Evolutionary conservation across 2,888 invertebrate species (phyloP).

Genomic region (Metopia argyrocephala): DNA sequence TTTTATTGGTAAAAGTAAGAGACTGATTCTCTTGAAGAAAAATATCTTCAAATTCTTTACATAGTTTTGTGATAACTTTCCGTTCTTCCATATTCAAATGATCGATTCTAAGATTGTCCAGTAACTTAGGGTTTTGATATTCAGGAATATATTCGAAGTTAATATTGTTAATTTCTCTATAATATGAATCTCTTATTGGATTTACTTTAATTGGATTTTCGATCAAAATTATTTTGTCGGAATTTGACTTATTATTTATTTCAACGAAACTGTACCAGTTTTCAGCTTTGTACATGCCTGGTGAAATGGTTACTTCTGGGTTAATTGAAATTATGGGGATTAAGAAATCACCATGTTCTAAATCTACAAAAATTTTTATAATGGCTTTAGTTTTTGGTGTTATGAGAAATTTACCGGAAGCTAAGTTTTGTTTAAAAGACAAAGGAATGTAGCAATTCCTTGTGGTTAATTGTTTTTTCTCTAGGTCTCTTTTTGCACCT

Average conservation of each 20-base stretch:
- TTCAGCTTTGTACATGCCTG: slow-evolving; percentile 46
- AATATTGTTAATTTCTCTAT: neutral
- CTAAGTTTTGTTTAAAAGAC: neutral
- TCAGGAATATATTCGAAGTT: neutral
- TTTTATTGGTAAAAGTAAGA: slow-evolving; percentile 16
- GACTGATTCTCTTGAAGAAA: slow-evolving; percentile 15
- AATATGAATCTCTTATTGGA: neutral
- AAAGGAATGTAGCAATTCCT: neutral
- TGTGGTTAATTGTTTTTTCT: no score
- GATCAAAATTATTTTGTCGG: slow-evolving; percentile 28
- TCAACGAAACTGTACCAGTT: slow-evolving; percentile 51
- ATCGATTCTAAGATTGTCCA: slow-evolving; percentile 1
- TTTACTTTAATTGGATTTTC: slow-evolving; percentile 48
- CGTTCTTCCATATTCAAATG: slow-evolving; percentile 21
- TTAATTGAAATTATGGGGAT: slow-evolving; percentile 24
- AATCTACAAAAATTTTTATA: slow-evolving; percentile 40
- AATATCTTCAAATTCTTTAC: slow-evolving; percentile 10
- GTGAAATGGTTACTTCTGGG: slow-evolving; percentile 43
- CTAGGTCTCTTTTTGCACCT: no score
- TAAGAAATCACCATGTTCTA: slow-evolving; percentile 37
- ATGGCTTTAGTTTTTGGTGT: slow-evolving; percentile 40
- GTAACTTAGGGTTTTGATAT: neutral
- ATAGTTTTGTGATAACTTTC: slow-evolving; percentile 2
- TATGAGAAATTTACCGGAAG: neutral
- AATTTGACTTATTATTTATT: slow-evolving; percentile 35